Base-by-base conservation (phyloP, 1,140 invertebrate species). In the Popillia japonica region DNA sequence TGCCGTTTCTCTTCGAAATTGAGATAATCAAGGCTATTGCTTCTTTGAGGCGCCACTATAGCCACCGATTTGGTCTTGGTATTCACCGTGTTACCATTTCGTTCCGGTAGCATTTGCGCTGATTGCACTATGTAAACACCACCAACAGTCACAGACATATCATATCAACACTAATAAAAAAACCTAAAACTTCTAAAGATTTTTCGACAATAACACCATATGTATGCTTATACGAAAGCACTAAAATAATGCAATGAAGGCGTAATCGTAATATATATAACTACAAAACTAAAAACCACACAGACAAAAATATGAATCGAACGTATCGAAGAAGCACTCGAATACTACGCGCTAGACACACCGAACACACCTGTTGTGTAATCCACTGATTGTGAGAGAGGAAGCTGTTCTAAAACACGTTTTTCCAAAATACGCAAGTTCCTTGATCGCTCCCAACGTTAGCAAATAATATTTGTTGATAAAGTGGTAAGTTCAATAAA, bases 1-100 rank as follows among this genome's bases (percentile, higher is more conserved):
- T 96, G 94, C 78, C 95, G 89, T 87, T 96, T 96, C 88, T 97
- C 95, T 86, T 96, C 94, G 85, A 96, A 97, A 87, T 96, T 96
- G 34, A 96, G 90, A 87, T 94, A 95, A 88, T 96, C 95, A 88
- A 96, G 90, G 82, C 94, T 95, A 85, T 93, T 95, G 87, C 94
- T 95, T 80, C 94, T 88, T 82, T 94, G 93, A 6, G 93, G 92
- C 3, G 89, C 89, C 14, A 92, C 90, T 20, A 92, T 91, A 22
- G 91, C 91, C 44, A 92, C 91, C 41, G 90, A 90, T 80, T 91
- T 91, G 75, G 88, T 88, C 80, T 88, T 88, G 72, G 86, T 85
- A 34, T 83, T 84, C 73, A 85, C 82, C 77, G 85, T 84, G 68
- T 86, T 86, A 61, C 88, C 87, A 72, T 87, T 83, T 77, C 83